Conservation (phyloP, 2,888 invertebrate species). For the Marasmarcha lunaedactyla region DNA sequence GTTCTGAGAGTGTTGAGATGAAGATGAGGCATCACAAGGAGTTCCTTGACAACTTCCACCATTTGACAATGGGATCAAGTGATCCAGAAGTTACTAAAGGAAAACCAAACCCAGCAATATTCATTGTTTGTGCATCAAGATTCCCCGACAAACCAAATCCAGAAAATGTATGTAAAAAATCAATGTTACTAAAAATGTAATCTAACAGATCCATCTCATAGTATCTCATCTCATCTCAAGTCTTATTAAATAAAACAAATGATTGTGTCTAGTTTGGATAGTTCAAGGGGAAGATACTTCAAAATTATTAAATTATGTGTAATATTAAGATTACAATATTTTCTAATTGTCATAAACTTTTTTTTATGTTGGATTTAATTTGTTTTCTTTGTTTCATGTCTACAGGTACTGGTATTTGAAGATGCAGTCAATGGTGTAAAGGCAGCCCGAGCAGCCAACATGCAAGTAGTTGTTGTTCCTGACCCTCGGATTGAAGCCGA, state of each 20-base stretch:
- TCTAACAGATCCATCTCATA: too few relatives aligned
- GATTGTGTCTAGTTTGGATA: too few relatives aligned
- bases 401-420: slow-evolving; percentile 79
- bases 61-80: slow-evolving; percentile 82
- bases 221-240: too few relatives aligned
- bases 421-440: slow-evolving; percentile 91
- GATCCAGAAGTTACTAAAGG: slow-evolving; percentile 87
- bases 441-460: slow-evolving; percentile 82
- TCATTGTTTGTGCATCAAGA: slow-evolving; percentile 79
- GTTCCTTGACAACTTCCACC: slow-evolving; percentile 75
- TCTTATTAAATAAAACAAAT: too few relatives aligned
- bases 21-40: slow-evolving; percentile 77
- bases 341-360: too few relatives aligned
- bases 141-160: slow-evolving; percentile 77
- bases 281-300: too few relatives aligned
- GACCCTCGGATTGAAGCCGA: slow-evolving; percentile 58
- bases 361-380: not conserved
- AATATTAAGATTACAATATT: too few relatives aligned
- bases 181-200: not conserved
- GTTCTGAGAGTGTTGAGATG: slow-evolving; percentile 75
- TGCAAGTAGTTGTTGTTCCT: slow-evolving; percentile 87
- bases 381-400: slow-evolving; percentile 60
- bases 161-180: slow-evolving; percentile 48
- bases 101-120: slow-evolving; percentile 91
- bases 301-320: too few relatives aligned